Conservation (phyloP, 2,888 invertebrate genomes). For the Trimorus sp. region DNA sequence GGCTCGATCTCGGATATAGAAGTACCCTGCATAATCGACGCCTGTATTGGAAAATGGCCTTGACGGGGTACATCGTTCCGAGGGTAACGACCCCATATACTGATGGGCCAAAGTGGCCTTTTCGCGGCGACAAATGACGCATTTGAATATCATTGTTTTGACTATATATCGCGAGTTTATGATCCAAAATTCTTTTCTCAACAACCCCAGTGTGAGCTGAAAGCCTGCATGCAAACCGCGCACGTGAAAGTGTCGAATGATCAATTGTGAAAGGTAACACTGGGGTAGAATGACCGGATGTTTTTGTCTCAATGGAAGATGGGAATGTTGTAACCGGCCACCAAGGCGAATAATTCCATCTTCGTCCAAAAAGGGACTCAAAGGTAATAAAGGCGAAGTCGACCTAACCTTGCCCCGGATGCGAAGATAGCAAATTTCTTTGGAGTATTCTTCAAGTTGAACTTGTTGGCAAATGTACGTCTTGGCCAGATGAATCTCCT, state of each 20-base stretch:
- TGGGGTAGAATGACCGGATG: conserved; percentile 5
- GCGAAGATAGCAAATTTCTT: too few relatives aligned
- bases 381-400: not conserved
- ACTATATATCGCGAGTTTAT: not conserved
- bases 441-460: too few relatives aligned
- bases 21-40: not conserved
- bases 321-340: not conserved
- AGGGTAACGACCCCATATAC: not conserved
- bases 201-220: not conserved
- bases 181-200: not conserved
- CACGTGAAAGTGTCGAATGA: not conserved
- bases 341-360: not conserved
- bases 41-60: not conserved
- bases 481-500: too few relatives aligned
- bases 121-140: not conserved
- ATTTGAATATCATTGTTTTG: not conserved
- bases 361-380: not conserved
- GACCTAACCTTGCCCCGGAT: too few relatives aligned
- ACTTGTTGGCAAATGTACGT: too few relatives aligned
- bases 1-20: not conserved
- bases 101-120: not conserved
- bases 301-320: not conserved
- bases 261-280: not conserved
- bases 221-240: not conserved
- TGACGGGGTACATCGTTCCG: not conserved